phyloP scores from a whole-genome alignment of 2,888 invertebrate genomes.

The Agrotis exclamationis region DNA sequence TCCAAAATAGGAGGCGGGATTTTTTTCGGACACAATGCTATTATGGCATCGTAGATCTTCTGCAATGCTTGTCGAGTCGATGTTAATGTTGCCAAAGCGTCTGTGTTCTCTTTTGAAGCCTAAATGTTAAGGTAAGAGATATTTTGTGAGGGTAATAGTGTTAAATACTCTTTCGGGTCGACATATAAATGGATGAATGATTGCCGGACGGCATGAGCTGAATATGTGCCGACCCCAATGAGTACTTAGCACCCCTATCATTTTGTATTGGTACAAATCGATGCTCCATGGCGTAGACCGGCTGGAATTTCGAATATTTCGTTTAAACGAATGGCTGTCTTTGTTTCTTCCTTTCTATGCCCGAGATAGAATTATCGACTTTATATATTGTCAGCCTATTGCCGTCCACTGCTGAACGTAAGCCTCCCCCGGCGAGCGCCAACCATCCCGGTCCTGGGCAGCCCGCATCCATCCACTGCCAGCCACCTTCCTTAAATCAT shows the following conservation, averaged over 20 bases:
- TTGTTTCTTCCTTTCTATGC: background rate
- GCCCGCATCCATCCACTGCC: too few species aligned
- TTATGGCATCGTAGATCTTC: slow-evolving; percentile 92
- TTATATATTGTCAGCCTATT: too few species aligned
- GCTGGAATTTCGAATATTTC: background rate
- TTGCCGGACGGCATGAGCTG: background rate
- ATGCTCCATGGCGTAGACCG: too few species aligned
- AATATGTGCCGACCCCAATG: background rate
- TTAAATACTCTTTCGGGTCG: background rate
- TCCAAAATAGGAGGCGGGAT: slow-evolving; percentile 90
- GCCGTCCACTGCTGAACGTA: too few species aligned
- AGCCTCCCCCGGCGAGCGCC: too few species aligned
- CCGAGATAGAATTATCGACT: too few species aligned
- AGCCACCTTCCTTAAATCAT: too few species aligned
- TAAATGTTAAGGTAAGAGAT: slow-evolving; percentile 56
- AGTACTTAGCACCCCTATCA: background rate
- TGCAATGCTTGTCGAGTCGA: slow-evolving; percentile 92
- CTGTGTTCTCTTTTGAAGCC: slow-evolving; percentile 90
- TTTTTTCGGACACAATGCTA: slow-evolving; percentile 92
- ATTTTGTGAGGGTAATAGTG: slow-evolving; percentile 1
- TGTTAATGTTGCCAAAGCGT: slow-evolving; percentile 92
- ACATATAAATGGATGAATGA: background rate
- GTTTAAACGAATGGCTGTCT: background rate
- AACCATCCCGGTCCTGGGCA: too few species aligned
- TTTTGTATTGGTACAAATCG: too few species aligned